Evolutionary conservation across 2,888 invertebrate species (phyloP), one percentile per base, ranked within the genome.

Genomic region (Gari tellinella): DNA sequence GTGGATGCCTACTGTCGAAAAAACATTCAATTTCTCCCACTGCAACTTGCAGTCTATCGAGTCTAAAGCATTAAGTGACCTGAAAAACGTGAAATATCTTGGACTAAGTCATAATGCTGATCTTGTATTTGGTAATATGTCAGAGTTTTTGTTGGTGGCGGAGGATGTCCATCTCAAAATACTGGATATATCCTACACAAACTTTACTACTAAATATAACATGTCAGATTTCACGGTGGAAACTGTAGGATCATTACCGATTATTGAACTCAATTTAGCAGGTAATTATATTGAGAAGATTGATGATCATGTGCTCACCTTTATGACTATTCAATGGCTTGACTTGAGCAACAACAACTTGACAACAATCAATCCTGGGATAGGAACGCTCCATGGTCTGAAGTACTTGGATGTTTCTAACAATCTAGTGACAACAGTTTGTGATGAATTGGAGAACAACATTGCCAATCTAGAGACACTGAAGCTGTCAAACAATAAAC

Each of bases 21-120:
- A 83, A 56, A 51, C 62, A 37, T 45, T 89, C 21, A 87, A 89
- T 56, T 72, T 87, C 37, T 88, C 88, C 17, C 70, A 72, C 43
- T 86, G 87, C 73, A 78, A 83, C 52, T 79, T 89, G 23, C 73
- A 77, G 21, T 61, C 62, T 25, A 79, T 89, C 15, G 79, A 87
- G 49, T 49, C 78, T 10, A 74, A 77, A 10, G 82, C 86, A 15
- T 75, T 88, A 37, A 48, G 37, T 8, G 48, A 72, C 40, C 53
- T 83, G 17, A 66, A 69, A 38, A 80, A 81, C 43, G 51, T 89
- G 10, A 63, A 79, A 53, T 55, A 49, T 26, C 70, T 89, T 41
- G 72, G 80, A 25, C 65, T 89, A 15, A 72, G 73, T 10, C 79
- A 86, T 38, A 89, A 89, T 72, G 12, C 43, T 4, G 65, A 79